These are phyloP conservation scores for Drosophila insularis DNA, from an alignment of 1,140 invertebrate species.

Conservation along the genomic window DNA sequence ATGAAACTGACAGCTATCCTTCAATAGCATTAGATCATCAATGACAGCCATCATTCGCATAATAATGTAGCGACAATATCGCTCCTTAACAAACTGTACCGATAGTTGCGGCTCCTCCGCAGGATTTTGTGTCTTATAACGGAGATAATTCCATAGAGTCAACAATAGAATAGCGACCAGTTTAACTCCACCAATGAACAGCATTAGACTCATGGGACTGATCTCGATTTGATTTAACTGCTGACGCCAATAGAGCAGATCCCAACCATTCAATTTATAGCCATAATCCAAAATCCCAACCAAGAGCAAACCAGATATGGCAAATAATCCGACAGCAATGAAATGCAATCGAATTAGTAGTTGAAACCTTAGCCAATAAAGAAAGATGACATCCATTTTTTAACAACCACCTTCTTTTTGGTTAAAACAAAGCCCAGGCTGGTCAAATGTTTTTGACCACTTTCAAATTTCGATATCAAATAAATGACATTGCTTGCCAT, in stretches of 20 bases:
- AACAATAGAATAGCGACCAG: constrained; percentile 32
- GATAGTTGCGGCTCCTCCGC: background rate
- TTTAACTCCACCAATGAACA: constrained; percentile 29
- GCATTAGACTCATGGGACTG: constrained; percentile 26
- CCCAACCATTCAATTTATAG: constrained; percentile 11
- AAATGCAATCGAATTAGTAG: constrained; percentile 20
- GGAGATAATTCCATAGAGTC: constrained; percentile 27
- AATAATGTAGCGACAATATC: constrained; percentile 49
- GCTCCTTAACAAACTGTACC: constrained; percentile 28
- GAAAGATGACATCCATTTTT: background rate
- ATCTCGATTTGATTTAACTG: background rate
- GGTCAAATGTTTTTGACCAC: background rate
- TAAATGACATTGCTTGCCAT: background rate
- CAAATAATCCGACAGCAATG: constrained; percentile 9
- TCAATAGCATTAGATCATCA: constrained; percentile 24
- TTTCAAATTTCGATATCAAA: constrained; percentile 26
- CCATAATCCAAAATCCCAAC: constrained; percentile 34
- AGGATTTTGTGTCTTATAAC: background rate
- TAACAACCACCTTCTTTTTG: too few relatives aligned
- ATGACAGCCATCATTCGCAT: constrained; percentile 51
- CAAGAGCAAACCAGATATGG: background rate
- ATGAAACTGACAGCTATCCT: background rate
- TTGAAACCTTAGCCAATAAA: background rate
- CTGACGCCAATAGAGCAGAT: constrained; percentile 45
- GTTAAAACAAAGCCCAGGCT: background rate